Evolutionary conservation across 2,797 vertebrate species (phyloP).

Genomic region (Hephaestus fuliginosus): DNA sequence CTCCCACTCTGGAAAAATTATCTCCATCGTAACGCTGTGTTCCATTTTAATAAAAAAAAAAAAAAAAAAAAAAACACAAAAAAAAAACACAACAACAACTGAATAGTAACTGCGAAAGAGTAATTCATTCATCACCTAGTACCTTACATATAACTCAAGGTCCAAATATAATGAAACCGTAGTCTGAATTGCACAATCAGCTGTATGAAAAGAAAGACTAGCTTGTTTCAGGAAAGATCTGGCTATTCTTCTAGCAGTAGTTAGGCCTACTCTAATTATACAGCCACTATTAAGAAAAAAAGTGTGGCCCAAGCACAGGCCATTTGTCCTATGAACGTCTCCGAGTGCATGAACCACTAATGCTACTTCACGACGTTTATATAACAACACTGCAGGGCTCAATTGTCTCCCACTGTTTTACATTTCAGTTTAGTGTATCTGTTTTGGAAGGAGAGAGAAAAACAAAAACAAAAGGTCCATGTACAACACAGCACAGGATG

Average conservation of each 20-base stretch:
- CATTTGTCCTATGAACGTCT: slow-evolving; percentile 70
- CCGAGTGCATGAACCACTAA: slow-evolving; percentile 72
- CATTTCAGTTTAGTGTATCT: slow-evolving; percentile 68
- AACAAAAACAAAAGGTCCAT: slow-evolving; percentile 46
- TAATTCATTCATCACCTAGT: slow-evolving; percentile 57
- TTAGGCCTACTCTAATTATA: slow-evolving; percentile 61
- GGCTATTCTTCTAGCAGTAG: slow-evolving; percentile 64
- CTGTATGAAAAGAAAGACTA: slow-evolving; percentile 59
- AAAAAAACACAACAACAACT: neutral
- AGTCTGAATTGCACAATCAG: slow-evolving; percentile 70
- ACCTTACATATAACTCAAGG: slow-evolving; percentile 64
- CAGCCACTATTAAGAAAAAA: slow-evolving; percentile 61
- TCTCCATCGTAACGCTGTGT: slow-evolving; percentile 20
- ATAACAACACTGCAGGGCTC: slow-evolving; percentile 73
- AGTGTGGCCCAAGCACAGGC: slow-evolving; percentile 48
- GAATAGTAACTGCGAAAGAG: slow-evolving; percentile 46
- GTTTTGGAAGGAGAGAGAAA: slow-evolving; percentile 44
- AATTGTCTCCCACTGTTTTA: slow-evolving; percentile 50
- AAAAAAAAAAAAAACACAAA: neutral
- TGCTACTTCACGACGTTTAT: slow-evolving; percentile 76
- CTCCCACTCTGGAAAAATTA: slow-evolving; percentile 13
- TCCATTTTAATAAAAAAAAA: slow-evolving; percentile 16
- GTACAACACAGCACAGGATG: slow-evolving; percentile 58
- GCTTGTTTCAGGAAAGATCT: slow-evolving; percentile 51
- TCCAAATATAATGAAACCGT: slow-evolving; percentile 63